phyloP scores from a whole-genome alignment of 2,888 invertebrate species.

The Melanotus villosus region DNA sequence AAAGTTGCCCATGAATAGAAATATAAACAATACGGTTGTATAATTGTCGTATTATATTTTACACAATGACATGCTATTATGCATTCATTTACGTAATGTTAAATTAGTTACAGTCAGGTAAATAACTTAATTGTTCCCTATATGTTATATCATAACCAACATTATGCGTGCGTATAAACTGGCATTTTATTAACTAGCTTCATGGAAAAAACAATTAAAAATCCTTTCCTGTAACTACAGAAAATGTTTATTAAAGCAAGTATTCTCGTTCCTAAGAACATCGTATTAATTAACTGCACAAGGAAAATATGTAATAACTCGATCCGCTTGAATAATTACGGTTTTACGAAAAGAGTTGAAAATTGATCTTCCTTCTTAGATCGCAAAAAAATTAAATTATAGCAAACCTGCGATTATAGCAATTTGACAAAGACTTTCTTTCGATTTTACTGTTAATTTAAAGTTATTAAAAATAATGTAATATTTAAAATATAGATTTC shows the following conservation, averaged over 20 bases:
- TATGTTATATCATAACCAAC: conserved; percentile 47
- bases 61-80: conserved; percentile 57
- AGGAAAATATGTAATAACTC: too few species aligned
- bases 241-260: conserved; percentile 4
- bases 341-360: too few species aligned
- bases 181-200: conserved; percentile 35
- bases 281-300: too few species aligned
- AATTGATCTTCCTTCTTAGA: too few species aligned
- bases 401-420: too few species aligned
- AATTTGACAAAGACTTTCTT: too few species aligned
- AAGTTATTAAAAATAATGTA: too few species aligned
- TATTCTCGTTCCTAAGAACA: background rate
- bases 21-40: conserved; percentile 46
- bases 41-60: conserved; percentile 58
- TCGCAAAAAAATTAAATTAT: too few species aligned
- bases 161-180: conserved; percentile 42
- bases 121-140: conserved; percentile 58
- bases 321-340: too few species aligned
- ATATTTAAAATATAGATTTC: too few species aligned
- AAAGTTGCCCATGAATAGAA: conserved; percentile 41
- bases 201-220: conserved; percentile 23
- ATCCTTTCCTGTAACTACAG: background rate
- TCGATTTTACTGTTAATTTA: too few species aligned
- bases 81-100: conserved; percentile 59
- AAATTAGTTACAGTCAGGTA: conserved; percentile 59